A percentile compares a stretch with the other conserved stretches of the same genome.
phyloP scores from a whole-genome alignment of 2,797 vertebrate genomes.

The Pygocentrus nattereri region DNA sequence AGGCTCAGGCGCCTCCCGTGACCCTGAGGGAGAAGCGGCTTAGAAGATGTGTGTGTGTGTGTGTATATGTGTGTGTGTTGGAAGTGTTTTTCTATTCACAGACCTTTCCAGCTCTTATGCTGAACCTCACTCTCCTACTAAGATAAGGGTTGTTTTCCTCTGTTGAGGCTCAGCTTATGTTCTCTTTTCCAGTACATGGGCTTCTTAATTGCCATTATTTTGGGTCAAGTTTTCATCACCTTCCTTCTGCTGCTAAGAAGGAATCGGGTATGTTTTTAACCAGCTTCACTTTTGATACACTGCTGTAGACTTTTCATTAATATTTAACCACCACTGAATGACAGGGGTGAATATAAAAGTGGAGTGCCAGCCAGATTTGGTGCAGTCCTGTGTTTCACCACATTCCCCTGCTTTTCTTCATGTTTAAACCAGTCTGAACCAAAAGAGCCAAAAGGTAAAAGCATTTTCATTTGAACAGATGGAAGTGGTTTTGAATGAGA shows the following conservation, averaged over 20 bases:
- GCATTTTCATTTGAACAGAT: slow-evolving; percentile 56
- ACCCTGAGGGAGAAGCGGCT: no score
- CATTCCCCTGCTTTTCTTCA: background rate
- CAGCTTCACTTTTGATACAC: background rate
- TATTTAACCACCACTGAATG: background rate
- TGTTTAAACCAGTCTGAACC: background rate
- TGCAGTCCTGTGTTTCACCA: background rate
- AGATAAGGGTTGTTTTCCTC: no score
- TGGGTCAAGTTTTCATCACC: slow-evolving; percentile 70
- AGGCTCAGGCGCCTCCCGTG: no score
- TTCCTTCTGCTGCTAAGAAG: slow-evolving; percentile 63
- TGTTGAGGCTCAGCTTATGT: background rate
- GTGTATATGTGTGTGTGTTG: no score
- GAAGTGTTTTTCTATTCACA: no score
- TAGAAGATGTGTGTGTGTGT: no score
- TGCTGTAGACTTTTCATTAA: background rate
- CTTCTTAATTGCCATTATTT: slow-evolving; percentile 64
- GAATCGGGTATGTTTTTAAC: slow-evolving; percentile 52
- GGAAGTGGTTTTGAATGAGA: background rate
- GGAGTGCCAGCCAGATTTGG: background rate
- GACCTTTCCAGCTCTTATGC: no score
- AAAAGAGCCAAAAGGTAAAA: background rate
- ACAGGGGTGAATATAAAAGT: background rate
- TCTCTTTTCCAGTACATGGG: slow-evolving; percentile 65
- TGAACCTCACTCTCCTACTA: no score